Conservation (phyloP, 64 coral and sea anemone species). For the Anthopleura sola region DNA sequence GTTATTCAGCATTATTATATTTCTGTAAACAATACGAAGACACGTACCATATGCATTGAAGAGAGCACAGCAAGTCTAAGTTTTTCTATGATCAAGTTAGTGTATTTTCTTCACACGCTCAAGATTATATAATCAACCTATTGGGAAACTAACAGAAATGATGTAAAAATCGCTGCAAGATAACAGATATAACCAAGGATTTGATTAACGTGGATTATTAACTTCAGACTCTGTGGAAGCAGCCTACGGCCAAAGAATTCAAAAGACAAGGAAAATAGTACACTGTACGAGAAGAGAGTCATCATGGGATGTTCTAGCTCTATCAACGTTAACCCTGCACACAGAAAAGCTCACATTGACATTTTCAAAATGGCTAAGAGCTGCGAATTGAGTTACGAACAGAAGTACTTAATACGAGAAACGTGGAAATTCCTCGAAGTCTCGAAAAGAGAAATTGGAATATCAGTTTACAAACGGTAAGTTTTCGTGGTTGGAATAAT, state of each 20-base stretch:
- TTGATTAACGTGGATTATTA: not conserved
- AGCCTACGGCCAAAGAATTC: not conserved
- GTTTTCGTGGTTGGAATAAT: not conserved
- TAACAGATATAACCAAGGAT: not conserved
- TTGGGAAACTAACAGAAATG: not conserved
- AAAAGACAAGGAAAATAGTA: not conserved
- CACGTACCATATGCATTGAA: not conserved
- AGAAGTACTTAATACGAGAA: slow-evolving; percentile 28
- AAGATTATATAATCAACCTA: not conserved
- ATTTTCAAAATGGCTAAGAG: not conserved
- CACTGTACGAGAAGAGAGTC: not conserved
- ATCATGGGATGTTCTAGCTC: slow-evolving; percentile 24
- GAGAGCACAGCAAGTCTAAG: not conserved
- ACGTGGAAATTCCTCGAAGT: slow-evolving; percentile 29
- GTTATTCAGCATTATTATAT: not conserved
- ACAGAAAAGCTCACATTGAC: not conserved
- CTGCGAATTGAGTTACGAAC: not conserved
- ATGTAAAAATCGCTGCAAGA: too few relatives aligned
- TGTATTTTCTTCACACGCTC: not conserved
- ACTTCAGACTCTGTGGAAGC: not conserved
- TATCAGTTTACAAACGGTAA: slow-evolving; percentile 31
- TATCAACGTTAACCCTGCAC: not conserved
- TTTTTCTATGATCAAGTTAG: not conserved
- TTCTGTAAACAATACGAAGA: not conserved
- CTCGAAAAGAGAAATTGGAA: slow-evolving; percentile 21